These are phyloP conservation scores for Erannis defoliaria DNA, from an alignment of 2,888 invertebrate species.

Conservation along the genomic window DNA sequence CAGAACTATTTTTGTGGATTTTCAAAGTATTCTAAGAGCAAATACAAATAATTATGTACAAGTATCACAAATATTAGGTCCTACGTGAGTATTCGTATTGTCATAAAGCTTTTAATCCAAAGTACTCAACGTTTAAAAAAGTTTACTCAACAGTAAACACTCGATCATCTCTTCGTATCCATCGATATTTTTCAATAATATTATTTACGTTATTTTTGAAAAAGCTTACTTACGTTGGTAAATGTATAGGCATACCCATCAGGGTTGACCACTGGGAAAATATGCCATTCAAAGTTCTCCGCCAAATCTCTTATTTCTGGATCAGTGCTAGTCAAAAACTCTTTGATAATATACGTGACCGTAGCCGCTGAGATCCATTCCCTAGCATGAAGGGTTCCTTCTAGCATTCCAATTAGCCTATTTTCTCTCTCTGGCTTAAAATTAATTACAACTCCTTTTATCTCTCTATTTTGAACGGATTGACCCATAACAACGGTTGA, in stretches of 20 bases:
- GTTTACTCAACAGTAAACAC: too few relatives aligned
- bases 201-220: background rate
- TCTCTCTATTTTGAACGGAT: slow-evolving; percentile 87
- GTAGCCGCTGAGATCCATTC: slow-evolving; percentile 91
- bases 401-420: slow-evolving; percentile 83
- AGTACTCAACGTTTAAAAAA: too few relatives aligned
- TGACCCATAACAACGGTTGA: slow-evolving; percentile 83
- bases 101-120: too few relatives aligned
- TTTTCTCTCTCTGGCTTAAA: slow-evolving; percentile 72
- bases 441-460: slow-evolving; percentile 83
- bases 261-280: slow-evolving; percentile 91
- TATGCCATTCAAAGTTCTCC: slow-evolving; percentile 91
- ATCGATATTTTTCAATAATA: too few relatives aligned
- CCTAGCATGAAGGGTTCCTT: slow-evolving; percentile 89
- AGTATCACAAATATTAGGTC: too few relatives aligned
- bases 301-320: slow-evolving; percentile 84
- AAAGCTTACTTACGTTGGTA: slow-evolving; percentile 87
- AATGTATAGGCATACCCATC: slow-evolving; percentile 91
- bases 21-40: too few relatives aligned
- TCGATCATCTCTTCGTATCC: too few relatives aligned
- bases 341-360: slow-evolving; percentile 89
- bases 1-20: too few relatives aligned
- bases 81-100: too few relatives aligned
- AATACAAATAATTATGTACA: too few relatives aligned
- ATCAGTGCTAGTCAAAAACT: slow-evolving; percentile 88